Conservation (phyloP, 2,797 vertebrate species). For the Acipenser transmontanus region DNA sequence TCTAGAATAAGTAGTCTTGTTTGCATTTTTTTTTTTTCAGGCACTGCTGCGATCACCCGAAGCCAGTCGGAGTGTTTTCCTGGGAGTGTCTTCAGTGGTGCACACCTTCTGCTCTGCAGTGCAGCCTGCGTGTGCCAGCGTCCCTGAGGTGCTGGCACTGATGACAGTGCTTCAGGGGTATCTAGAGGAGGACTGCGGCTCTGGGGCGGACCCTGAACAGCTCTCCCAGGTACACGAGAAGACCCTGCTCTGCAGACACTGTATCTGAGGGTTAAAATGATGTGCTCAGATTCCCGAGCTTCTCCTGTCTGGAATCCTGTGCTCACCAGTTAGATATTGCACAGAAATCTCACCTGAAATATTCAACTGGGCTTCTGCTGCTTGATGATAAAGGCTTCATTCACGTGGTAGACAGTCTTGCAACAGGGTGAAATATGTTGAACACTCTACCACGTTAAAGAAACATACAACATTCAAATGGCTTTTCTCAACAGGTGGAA, state of each 20-base stretch:
- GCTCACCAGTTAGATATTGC: no score
- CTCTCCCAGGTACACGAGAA: slow-evolving; percentile 37
- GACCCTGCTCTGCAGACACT: background rate
- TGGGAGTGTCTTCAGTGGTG: slow-evolving; percentile 64
- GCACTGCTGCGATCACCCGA: slow-evolving; percentile 52
- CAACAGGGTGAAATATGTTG: no score
- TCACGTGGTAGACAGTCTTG: no score
- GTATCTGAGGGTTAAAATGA: no score
- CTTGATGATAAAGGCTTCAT: background rate
- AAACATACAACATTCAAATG: no score
- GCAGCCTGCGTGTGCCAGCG: slow-evolving; percentile 41
- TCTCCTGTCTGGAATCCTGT: no score
- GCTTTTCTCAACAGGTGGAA: no score
- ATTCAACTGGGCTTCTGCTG: background rate
- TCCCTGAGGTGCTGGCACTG: slow-evolving; percentile 58
- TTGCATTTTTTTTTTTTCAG: slow-evolving; percentile 39
- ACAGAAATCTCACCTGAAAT: no score
- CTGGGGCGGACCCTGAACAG: slow-evolving; percentile 23
- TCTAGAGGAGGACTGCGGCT: slow-evolving; percentile 48
- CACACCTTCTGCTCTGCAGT: slow-evolving; percentile 62
- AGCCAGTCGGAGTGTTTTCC: slow-evolving; percentile 49
- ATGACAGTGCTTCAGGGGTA: slow-evolving; percentile 51
- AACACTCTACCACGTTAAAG: no score
- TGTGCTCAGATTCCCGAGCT: no score
- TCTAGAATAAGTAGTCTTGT: no score